Conservation (phyloP, 2,113 vertebrate genomes). For the Epinephelus moara region DNA sequence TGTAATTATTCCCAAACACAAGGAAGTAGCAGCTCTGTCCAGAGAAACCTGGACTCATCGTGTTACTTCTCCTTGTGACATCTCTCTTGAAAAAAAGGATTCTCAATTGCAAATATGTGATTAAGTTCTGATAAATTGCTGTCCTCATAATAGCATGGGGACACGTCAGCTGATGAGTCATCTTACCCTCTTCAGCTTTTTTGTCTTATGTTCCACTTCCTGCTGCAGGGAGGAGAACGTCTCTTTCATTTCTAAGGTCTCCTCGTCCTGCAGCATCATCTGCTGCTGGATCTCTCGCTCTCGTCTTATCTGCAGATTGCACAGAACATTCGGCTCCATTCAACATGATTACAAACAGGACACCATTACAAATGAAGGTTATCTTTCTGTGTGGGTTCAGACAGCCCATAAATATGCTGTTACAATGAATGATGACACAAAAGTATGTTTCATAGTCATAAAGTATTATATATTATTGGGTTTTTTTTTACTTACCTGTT, state of each 20-base stretch:
- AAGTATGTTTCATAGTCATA: neutral
- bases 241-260: constrained; percentile 94
- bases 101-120: constrained; percentile 16
- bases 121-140: neutral
- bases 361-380: too few species aligned
- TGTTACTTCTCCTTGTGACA: neutral
- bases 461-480: neutral
- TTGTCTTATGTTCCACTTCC: constrained; percentile 97
- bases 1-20: neutral
- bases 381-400: neutral
- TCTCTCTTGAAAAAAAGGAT: neutral
- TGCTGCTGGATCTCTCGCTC: constrained; percentile 96
- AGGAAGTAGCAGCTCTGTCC: neutral
- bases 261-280: constrained; percentile 93
- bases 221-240: constrained; percentile 95
- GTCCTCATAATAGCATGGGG: neutral
- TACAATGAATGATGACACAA: neutral
- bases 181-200: constrained; percentile 94
- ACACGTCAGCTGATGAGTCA: constrained; percentile 39
- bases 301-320: constrained; percentile 87
- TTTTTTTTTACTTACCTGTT: constrained; percentile 86
- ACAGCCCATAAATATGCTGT: neutral
- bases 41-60: neutral
- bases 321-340: neutral
- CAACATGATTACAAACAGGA: neutral